A percentile compares a stretch with the other conserved stretches of the same genome.
phyloP scores from a whole-genome alignment of 2,797 vertebrate species.

The Sebastes matsubarae region DNA sequence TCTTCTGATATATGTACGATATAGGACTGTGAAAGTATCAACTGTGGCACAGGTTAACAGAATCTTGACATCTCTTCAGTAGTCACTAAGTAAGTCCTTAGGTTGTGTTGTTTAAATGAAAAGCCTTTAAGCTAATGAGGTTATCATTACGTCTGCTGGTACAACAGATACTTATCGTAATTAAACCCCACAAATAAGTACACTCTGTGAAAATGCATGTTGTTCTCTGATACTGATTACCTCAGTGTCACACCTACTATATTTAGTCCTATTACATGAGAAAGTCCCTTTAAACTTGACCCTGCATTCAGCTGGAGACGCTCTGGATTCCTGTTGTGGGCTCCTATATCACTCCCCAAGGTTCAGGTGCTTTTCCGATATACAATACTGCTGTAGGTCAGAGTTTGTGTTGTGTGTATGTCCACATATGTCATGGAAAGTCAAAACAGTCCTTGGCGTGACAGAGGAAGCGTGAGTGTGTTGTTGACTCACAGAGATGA shows the following conservation, averaged over 20 bases:
- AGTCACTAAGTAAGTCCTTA: not conserved
- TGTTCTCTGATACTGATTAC: slow-evolving; percentile 16
- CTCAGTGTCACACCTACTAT: slow-evolving; percentile 32
- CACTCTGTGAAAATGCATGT: not conserved
- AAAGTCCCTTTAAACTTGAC: slow-evolving; percentile 35
- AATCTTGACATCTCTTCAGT: not conserved
- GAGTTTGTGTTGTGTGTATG: not conserved
- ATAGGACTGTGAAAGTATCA: too few relatives aligned
- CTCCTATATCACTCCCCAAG: slow-evolving; percentile 16
- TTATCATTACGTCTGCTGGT: not conserved
- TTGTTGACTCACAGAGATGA: slow-evolving; percentile 85
- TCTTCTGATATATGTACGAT: not conserved
- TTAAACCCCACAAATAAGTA: not conserved
- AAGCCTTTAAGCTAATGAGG: not conserved
- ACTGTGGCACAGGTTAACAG: not conserved
- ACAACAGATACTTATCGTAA: not conserved
- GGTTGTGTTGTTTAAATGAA: not conserved
- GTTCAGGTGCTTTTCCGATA: slow-evolving; percentile 20
- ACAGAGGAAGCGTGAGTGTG: slow-evolving; percentile 2
- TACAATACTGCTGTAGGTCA: not conserved
- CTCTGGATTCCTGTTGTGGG: slow-evolving; percentile 23
- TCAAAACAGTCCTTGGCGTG: not conserved
- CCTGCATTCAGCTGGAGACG: slow-evolving; percentile 19
- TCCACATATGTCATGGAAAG: slow-evolving; percentile 5
- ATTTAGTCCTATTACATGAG: slow-evolving; percentile 48